Evolutionary conservation across 2,888 invertebrate genomes (phyloP).

Genomic region (Drepana falcataria): DNA sequence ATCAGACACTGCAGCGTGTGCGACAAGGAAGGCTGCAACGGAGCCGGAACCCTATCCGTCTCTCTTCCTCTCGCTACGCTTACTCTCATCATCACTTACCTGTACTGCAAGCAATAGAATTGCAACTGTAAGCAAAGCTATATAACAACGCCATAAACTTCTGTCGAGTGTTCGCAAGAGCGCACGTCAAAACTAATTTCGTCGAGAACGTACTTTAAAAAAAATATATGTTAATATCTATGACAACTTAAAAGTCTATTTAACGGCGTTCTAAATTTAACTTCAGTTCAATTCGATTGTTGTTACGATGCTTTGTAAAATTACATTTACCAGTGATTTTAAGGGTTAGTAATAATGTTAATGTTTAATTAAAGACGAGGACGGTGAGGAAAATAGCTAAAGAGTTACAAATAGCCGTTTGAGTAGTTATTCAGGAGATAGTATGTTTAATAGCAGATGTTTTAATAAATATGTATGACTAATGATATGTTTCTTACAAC

Average conservation of each 20-base stretch:
- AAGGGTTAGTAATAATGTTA: constrained; percentile 10
- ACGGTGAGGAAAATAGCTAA: neutral
- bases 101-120: constrained; percentile 58
- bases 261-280: constrained; percentile 29
- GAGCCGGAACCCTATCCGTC: constrained; percentile 49
- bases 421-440: too few species aligned
- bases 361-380: neutral
- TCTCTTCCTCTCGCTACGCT: constrained; percentile 54
- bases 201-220: too few species aligned
- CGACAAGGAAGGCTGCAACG: constrained; percentile 75
- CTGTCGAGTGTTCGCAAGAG: neutral
- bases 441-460: too few species aligned
- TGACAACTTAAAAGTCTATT: constrained; percentile 10
- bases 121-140: constrained; percentile 7
- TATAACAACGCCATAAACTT: constrained; percentile 7
- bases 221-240: too few species aligned
- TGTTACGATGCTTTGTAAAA: constrained; percentile 43
- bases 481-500: too few species aligned
- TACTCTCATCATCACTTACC: constrained; percentile 48
- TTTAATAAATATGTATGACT: too few species aligned
- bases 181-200: too few species aligned
- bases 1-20: constrained; percentile 61
- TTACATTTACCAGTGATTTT: constrained; percentile 19
- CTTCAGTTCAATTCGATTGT: constrained; percentile 48
- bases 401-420: too few species aligned